Evolutionary conservation across 1,140 invertebrate genomes (phyloP), one percentile per base, ranked within the genome.

Genomic region (Patella vulgata): DNA sequence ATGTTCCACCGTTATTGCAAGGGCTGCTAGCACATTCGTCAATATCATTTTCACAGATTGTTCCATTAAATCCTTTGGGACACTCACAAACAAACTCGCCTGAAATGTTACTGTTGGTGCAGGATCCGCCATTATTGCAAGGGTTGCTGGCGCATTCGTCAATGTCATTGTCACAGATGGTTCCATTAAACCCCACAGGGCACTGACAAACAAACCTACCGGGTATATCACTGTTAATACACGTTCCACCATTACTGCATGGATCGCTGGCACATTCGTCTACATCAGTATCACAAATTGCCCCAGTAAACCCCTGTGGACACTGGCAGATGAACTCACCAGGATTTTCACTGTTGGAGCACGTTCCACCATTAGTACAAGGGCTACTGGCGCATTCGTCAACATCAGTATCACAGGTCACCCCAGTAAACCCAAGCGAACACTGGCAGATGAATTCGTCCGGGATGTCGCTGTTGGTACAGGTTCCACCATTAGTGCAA

Each of bases 101-200:
- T 56, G 61, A 0, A 12, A 54, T 48, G 60, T 66, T 68, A n/a
- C n/a, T 73, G 55, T 77, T 74, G 9, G 58, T 52, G 59, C 77
- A 79, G 3, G 59, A 61, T 12, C 63, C 77, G 6, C 66, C 66
- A 53, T 79, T 75, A 12, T 68, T 65, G 67, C 77, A 79, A 0
- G 94, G 95, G 80, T 93, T 91, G 30, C 90, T 93, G 63, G 92
- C 90, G 84, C 95, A 97, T 82, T 97, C 95, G 82, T 98, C 93
- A 78, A 96, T 93, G 84, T 78, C 79, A 93, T 96, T 89, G 81
- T 96, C 93, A 84, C 96, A 99, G 72, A 95, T 92, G n/a, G 90
- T 86, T 17, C 95, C 96, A 81, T 95, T 93, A 80, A 96, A 98
- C 0, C 95, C 96, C 56, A 90, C 88, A 0, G 91, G 90, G 79